phyloP scores from a whole-genome alignment of 2,113 vertebrate genomes.

The Clarias gariepinus region DNA sequence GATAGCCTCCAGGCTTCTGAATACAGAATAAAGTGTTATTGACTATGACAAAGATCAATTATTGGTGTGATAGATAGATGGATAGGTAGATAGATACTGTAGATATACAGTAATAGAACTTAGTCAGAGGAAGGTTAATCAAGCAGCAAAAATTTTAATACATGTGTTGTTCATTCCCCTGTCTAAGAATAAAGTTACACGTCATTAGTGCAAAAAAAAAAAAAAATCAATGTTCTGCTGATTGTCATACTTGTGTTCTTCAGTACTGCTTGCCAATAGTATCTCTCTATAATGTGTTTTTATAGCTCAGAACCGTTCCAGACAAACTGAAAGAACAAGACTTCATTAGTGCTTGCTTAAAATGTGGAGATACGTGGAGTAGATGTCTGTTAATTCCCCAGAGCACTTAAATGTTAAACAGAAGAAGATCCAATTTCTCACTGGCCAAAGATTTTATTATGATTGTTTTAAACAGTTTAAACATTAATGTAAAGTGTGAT shows the following conservation, averaged over 20 bases:
- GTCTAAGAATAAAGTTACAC: conserved; percentile 33
- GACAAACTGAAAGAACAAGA: background rate
- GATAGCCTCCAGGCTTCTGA: too few relatives aligned
- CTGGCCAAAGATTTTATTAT: background rate
- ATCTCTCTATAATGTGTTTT: conserved; percentile 9
- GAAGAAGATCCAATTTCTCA: background rate
- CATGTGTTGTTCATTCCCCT: background rate
- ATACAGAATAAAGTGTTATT: too few relatives aligned
- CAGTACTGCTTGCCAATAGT: background rate
- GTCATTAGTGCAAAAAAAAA: conserved; percentile 36
- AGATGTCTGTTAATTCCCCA: background rate
- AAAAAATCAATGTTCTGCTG: conserved; percentile 15
- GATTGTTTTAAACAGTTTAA: background rate
- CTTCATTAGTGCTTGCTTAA: conserved; percentile 20
- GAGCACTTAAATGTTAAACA: background rate
- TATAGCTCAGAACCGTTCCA: conserved; percentile 9
- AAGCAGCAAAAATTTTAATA: background rate
- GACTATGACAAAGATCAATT: too few relatives aligned
- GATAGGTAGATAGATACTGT: too few relatives aligned
- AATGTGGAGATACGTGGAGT: background rate
- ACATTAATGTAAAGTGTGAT: background rate
- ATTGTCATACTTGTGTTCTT: background rate
- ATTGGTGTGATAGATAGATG: too few relatives aligned
- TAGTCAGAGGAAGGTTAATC: background rate
- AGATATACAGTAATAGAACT: background rate